These are phyloP conservation scores for Ephestia elutella DNA, from an alignment of 1,140 invertebrate genomes.

Conservation along the genomic window DNA sequence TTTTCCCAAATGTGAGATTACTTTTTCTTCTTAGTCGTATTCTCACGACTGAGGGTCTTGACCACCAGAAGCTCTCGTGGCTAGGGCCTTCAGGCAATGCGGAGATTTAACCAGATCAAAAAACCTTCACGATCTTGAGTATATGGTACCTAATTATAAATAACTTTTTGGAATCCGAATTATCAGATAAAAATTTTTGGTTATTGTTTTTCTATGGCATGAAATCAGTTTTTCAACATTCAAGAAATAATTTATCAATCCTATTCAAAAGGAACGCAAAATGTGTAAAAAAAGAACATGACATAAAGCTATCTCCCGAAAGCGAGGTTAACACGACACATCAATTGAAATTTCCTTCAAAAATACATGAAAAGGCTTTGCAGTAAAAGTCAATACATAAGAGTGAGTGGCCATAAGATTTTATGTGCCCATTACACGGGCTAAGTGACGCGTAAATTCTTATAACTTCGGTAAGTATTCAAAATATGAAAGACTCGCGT, in stretches of 20 bases:
- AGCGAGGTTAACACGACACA: background rate
- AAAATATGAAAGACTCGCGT: conserved; percentile 42
- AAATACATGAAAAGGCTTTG: conserved; percentile 22
- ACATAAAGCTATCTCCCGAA: background rate
- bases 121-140: too few relatives aligned
- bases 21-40: too few relatives aligned
- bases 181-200: background rate
- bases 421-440: conserved; percentile 45
- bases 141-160: too few relatives aligned
- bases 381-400: conserved; percentile 47
- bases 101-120: too few relatives aligned
- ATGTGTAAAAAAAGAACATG: background rate
- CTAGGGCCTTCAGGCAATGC: too few relatives aligned
- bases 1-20: too few relatives aligned
- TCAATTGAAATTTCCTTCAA: conserved; percentile 7
- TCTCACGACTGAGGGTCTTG: too few relatives aligned
- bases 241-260: background rate
- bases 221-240: background rate
- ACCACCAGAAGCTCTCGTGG: too few relatives aligned
- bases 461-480: conserved; percentile 51
- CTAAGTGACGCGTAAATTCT: conserved; percentile 50
- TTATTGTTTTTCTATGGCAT: background rate
- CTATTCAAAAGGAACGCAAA: background rate
- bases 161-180: too few relatives aligned
- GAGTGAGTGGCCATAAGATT: conserved; percentile 49